phyloP scores from a whole-genome alignment of 2,888 invertebrate species.

The Drosophila engyochracea region DNA sequence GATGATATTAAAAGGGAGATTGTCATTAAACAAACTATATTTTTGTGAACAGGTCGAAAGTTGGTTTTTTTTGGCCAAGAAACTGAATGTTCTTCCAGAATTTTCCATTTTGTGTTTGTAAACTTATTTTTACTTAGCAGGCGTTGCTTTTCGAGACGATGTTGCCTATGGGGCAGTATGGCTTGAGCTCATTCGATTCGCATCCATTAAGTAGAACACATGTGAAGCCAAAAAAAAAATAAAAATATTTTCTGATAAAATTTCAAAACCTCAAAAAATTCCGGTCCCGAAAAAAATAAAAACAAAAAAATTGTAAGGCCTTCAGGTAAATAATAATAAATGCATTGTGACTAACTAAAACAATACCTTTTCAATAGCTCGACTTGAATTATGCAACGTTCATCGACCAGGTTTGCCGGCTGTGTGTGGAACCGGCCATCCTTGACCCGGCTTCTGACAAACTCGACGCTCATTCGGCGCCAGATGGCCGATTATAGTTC shows the following conservation, averaged over 20 bases:
- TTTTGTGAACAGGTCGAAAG: background rate
- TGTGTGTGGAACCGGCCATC: conserved; percentile 16
- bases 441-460: background rate
- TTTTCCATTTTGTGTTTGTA: background rate
- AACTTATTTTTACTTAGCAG: conserved; percentile 2
- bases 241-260: conserved; percentile 13
- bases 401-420: conserved; percentile 22
- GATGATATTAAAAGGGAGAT: too few relatives aligned
- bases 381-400: conserved; percentile 37
- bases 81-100: background rate
- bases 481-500: conserved; percentile 4
- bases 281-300: background rate
- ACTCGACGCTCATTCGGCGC: background rate
- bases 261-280: conserved; percentile 22
- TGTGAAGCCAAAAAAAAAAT: conserved; percentile 5
- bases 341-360: background rate
- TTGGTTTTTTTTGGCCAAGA: background rate
- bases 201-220: conserved; percentile 27
- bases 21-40: too few relatives aligned
- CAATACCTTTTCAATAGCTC: background rate
- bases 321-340: conserved; percentile 15
- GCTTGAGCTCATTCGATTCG: conserved; percentile 39
- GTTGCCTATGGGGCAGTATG: fast-evolving
- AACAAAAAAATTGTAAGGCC: background rate
- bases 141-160: background rate